Base-by-base conservation (phyloP, 1,140 invertebrate genomes). In the Temnothorax curvispinosus region DNA sequence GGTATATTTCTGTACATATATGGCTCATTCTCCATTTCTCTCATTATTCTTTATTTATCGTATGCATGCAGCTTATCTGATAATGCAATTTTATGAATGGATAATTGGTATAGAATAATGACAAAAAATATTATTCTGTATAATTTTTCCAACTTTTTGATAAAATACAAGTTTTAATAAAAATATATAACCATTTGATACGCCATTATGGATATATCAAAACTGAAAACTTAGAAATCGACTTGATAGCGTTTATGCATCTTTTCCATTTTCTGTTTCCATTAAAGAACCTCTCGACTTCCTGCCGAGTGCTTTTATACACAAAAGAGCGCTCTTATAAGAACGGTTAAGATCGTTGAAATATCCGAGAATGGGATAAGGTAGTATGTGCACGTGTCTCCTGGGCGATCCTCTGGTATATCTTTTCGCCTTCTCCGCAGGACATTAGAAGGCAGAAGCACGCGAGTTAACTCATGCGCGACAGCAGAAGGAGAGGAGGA, bases 281-380 rank as follows among this genome's bases (percentile, higher is more conserved):
- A 71, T 71, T 54, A 80, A 69, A 80, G 77, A 80, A 80, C 47
- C 35, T 71, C 64, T 81, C 50, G 64, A 81, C 77, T 69, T 71
- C 21, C 64, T 41, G 38, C 35, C 41, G 64, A 75, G 54, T 75
- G 54, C 72, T 58, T 81, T 69, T 52, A 56, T 54, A 54, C 35
- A 81, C 47, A 81, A 71, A 56, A 54, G 27, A 27, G 64, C 64
- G 13, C 44, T 69, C 47, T 71, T 47, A 69, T 81, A 38, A 54
- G 35, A 71, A 54, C 18, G 77, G 35, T 54, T 81, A 81, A 81
- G 47, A 71, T 80, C 47, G 32, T 41, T 65, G 64, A 71, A 81
- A 81, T 81, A 81, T 52, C 64, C 27, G 27, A 74, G 47, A 82
- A 58, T 58, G 67, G 80, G 27, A 54, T 58, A 72, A 82, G 52